Evolutionary conservation across 2,888 invertebrate species (phyloP).

Genomic region (Lochmaea capreae): DNA sequence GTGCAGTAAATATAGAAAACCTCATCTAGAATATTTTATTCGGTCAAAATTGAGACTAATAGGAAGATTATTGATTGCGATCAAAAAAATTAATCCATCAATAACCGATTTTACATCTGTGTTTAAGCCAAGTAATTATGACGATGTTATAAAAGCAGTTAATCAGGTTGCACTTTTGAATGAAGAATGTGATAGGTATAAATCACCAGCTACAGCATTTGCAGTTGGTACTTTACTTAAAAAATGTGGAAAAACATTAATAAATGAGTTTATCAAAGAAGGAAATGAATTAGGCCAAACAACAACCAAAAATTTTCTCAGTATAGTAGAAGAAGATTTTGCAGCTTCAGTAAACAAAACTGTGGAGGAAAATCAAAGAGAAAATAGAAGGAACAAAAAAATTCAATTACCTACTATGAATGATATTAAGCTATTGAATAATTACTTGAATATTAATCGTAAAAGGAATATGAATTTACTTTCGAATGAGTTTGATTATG

Average conservation of each 20-base stretch:
- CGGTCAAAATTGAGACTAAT: constrained; percentile 22
- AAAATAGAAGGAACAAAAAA: constrained; percentile 24
- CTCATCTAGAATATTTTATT: constrained; percentile 23
- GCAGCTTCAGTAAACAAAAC: constrained; percentile 28
- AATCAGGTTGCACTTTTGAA: constrained; percentile 22
- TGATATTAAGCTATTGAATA: constrained; percentile 22
- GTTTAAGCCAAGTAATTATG: constrained; percentile 23
- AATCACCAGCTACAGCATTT: constrained; percentile 26
- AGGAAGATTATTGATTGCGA: constrained; percentile 14
- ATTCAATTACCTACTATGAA: constrained; percentile 19
- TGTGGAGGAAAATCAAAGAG: constrained; percentile 31
- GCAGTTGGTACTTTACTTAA: constrained; percentile 23
- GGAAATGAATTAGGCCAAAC: constrained; percentile 22
- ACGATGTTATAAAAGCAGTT: constrained; percentile 23
- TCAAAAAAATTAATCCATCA: constrained; percentile 19
- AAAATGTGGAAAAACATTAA: constrained; percentile 24
- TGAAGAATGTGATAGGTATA: constrained; percentile 19
- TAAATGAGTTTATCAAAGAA: constrained; percentile 26
- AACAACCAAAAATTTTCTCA: constrained; percentile 23
- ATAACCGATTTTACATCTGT: constrained; percentile 24
- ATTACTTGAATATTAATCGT: constrained; percentile 13
- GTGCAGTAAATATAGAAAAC: constrained; percentile 26
- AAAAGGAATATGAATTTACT: constrained; percentile 3
- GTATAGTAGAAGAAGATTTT: constrained; percentile 26
- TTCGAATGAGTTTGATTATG: constrained; percentile 9